phyloP scores from a whole-genome alignment of 2,113 vertebrate genomes.

The Gracilinanus agilis region DNA sequence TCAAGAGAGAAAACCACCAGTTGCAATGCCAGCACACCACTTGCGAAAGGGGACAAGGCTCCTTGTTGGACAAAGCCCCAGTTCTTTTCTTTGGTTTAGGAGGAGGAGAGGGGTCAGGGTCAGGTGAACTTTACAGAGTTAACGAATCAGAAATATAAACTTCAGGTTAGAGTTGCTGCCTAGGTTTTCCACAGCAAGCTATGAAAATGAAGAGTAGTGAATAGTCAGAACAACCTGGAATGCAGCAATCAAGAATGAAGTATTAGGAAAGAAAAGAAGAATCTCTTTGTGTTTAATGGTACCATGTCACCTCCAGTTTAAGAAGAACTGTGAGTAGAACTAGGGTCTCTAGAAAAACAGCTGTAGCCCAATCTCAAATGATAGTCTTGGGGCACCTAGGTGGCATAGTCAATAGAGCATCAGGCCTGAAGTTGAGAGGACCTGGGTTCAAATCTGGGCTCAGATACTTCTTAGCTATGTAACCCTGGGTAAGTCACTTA shows the following conservation, averaged over 20 bases:
- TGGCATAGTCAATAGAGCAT: no score
- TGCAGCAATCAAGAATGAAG: not conserved
- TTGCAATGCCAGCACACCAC: constrained; percentile 90
- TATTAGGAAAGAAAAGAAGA: not conserved
- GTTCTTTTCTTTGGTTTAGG: constrained; percentile 76
- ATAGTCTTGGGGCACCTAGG: not conserved
- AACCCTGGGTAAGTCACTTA: no score
- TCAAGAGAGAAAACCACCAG: constrained; percentile 86
- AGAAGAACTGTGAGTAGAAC: not conserved
- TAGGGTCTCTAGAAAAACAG: not conserved
- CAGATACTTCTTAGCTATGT: no score
- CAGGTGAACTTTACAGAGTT: constrained; percentile 44
- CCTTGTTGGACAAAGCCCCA: constrained; percentile 84
- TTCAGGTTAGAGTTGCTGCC: constrained; percentile 62
- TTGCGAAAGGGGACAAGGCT: constrained; percentile 85
- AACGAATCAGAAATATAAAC: constrained; percentile 55
- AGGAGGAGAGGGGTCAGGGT: constrained; percentile 47
- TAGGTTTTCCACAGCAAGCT: constrained; percentile 19
- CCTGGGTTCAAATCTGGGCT: no score
- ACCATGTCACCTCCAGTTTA: not conserved
- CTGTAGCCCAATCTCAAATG: not conserved
- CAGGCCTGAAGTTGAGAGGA: no score
- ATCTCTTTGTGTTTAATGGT: not conserved
- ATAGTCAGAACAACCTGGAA: not conserved
- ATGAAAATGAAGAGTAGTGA: constrained; percentile 50